A percentile compares a stretch with the other conserved stretches of the same genome.
Conservation (phyloP, 2,113 vertebrate species). For the Vombatus ursinus region DNA sequence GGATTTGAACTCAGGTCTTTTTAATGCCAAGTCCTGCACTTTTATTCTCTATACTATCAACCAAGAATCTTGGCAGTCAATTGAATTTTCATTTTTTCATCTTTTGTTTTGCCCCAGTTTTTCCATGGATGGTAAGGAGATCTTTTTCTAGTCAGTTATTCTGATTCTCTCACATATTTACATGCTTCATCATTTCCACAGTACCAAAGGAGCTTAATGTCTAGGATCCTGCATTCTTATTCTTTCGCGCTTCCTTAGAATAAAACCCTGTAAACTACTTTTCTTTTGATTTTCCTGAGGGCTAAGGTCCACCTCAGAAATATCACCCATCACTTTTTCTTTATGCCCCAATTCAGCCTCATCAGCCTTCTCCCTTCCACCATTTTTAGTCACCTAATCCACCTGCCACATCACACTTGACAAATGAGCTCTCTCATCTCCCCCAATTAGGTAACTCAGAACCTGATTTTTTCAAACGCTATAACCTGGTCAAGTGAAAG, state of each 20-base stretch:
- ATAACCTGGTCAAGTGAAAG: conserved; percentile 65
- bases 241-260: conserved; percentile 10
- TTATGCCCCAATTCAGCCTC: conserved; percentile 31
- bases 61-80: neutral
- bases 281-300: conserved; percentile 20
- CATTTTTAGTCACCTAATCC: conserved; percentile 33
- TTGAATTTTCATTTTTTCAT: conserved; percentile 14
- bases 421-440: conserved; percentile 39
- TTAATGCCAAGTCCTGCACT: neutral
- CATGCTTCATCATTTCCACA: neutral
- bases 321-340: neutral
- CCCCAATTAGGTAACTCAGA: conserved; percentile 41
- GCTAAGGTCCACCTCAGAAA: neutral
- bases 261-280: neutral
- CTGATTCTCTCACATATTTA: neutral
- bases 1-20: neutral
- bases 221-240: conserved; percentile 21
- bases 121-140: neutral
- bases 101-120: neutral
- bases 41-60: neutral
- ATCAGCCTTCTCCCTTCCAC: conserved; percentile 40
- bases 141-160: neutral
- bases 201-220: neutral
- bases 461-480: conserved; percentile 51
- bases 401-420: conserved; percentile 51